Evolutionary conservation across 2,888 invertebrate genomes (phyloP), one percentile per base, ranked within the genome.

Genomic region (Coelogynopora nodosa): DNA sequence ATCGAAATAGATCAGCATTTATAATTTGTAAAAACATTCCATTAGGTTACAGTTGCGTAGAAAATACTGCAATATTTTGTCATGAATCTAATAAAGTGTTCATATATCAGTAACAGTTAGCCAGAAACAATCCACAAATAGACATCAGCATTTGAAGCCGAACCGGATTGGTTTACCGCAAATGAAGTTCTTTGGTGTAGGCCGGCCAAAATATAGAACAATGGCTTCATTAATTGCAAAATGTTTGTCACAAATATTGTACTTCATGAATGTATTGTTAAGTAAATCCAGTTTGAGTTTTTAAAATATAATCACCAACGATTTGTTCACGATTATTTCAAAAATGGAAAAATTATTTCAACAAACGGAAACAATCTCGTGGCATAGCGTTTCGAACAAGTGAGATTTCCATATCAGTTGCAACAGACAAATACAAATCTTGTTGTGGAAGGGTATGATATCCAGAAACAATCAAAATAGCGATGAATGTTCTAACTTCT

Each of bases 361-460:
- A 49, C 18, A 49, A 49, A 49, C 49, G 18, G 49, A 49, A 49
- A 49, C 49, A 49, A 49, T 49, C 18, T 49, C 49, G 5, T 13
- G 49, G 10, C 49, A 49, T 49, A 13, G 49, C 10, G 49, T 49
- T 49, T 49, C 49, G 5, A 49, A 49, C 49, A 49, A 49, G 49
- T 49, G 49, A 13, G 49, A 49, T 49, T 49, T 49, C n/a, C n/a
- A n/a, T 49, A 49, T 74, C 74, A 74, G 74, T 26, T 74, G 74
- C 74, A 74, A 74, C 74, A 74, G 74, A 74, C 5, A 10, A 74
- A 74, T 74, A 23, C 74, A 74, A 74, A 74, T 74, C 74, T 74
- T 74, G 18, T n/a, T 74, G 74, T 23, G 74, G 74, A 74, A 74
- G 74, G 23, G 74, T 74, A 74, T 74, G 74, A 74, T 74, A 74